Conservation (phyloP, 92 coral and sea anemone species). For the Ricordea florida region DNA sequence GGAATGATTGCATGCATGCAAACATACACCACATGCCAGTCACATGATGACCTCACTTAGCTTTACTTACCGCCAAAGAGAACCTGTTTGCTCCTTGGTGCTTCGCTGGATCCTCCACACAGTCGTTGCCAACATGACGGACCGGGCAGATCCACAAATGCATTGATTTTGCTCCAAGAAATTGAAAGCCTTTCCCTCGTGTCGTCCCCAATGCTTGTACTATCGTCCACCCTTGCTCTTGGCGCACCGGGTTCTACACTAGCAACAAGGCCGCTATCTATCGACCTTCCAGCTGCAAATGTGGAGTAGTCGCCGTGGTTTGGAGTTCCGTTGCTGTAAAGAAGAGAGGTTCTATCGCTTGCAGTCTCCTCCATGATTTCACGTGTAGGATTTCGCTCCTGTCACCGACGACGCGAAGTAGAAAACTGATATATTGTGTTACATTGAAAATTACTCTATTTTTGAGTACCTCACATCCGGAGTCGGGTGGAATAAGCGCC, state of each 20-base stretch:
- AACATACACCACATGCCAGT: no score
- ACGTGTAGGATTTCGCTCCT: no score
- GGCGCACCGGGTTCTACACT: neutral
- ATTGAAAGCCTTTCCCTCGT: slow-evolving; percentile 3
- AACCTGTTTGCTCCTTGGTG: slow-evolving; percentile 4
- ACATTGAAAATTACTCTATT: no score
- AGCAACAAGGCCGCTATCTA: neutral
- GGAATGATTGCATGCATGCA: no score
- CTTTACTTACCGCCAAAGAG: slow-evolving; percentile 12
- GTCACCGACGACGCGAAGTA: no score
- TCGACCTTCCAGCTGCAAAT: slow-evolving; percentile 11
- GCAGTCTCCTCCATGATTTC: neutral
- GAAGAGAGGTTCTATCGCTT: neutral
- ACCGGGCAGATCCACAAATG: slow-evolving; percentile 24
- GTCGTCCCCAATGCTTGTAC: neutral
- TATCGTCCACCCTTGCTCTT: neutral
- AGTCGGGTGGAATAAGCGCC: no score
- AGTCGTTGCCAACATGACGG: slow-evolving; percentile 13
- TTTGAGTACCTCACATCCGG: no score
- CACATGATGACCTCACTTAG: no score
- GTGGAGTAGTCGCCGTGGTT: neutral
- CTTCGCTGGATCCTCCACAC: neutral
- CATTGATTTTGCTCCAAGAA: slow-evolving; percentile 65
- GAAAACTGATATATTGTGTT: no score
- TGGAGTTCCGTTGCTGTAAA: neutral